Conservation (phyloP, 2,797 vertebrate species). For the Chiroxiphia lanceolata region DNA sequence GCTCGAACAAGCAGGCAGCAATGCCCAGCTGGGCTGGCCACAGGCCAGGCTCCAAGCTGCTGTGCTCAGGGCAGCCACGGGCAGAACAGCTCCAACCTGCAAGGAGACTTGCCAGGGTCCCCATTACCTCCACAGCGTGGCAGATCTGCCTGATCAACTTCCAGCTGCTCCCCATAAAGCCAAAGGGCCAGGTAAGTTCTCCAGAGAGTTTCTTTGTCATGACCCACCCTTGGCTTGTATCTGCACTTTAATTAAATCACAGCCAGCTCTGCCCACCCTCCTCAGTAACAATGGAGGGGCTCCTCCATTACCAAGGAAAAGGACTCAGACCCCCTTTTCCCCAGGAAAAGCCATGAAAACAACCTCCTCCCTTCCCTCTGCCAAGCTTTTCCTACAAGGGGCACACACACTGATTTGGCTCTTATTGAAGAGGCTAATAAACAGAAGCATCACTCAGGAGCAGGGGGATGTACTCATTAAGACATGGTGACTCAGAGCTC, state of each 20-base stretch:
- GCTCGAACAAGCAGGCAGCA: background rate
- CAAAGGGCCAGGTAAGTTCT: background rate
- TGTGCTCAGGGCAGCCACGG: background rate
- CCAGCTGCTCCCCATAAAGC: background rate
- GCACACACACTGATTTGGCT: background rate
- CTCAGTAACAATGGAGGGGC: background rate
- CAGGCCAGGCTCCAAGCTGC: background rate
- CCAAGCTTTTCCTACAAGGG: background rate
- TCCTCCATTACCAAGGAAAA: background rate
- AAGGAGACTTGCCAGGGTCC: background rate
- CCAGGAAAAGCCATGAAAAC: background rate
- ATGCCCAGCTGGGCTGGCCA: conserved; percentile 31
- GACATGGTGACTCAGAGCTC: background rate
- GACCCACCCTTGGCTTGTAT: rapidly evolving
- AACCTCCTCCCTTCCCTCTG: background rate
- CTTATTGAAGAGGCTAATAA: background rate
- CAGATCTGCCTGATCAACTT: background rate
- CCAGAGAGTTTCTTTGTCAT: rapidly evolving
- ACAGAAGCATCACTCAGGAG: background rate
- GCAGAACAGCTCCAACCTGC: background rate
- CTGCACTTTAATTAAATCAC: background rate
- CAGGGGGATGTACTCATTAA: background rate
- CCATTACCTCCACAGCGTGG: rapidly evolving
- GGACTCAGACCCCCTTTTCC: rapidly evolving
- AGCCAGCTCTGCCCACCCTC: background rate